Percentiles rank a stretch among this genome's conserved stretches.
These are phyloP conservation scores for Spinus olivaceus DNA, from an alignment of 2,797 vertebrate species.

Conservation along the genomic window DNA sequence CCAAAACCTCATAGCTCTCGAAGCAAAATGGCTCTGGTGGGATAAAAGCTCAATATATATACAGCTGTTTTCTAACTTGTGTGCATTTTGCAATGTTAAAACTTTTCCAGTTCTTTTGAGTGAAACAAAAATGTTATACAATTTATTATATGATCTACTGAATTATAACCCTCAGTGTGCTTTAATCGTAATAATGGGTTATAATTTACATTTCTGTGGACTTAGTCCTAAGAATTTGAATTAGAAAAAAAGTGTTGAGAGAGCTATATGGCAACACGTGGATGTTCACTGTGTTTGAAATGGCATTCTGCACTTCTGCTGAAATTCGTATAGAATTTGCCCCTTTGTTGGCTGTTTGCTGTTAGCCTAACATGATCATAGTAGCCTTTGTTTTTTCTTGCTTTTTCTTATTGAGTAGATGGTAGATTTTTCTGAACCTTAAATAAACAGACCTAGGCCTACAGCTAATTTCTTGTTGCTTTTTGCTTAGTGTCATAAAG, in stretches of 20 bases:
- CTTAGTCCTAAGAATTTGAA: slow-evolving; percentile 15
- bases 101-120: background rate
- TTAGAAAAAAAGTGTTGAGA: slow-evolving; percentile 40
- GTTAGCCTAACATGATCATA: slow-evolving; percentile 51
- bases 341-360: slow-evolving; percentile 44
- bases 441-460: background rate
- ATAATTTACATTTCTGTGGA: slow-evolving; percentile 2
- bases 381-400: slow-evolving; percentile 20
- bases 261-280: slow-evolving; percentile 69
- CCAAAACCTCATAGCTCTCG: slow-evolving; percentile 80
- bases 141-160: background rate
- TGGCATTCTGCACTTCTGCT: slow-evolving; percentile 61
- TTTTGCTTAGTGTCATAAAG: background rate
- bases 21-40: slow-evolving; percentile 64
- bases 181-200: background rate
- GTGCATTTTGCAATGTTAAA: background rate
- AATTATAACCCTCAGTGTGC: slow-evolving; percentile 53
- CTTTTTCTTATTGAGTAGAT: slow-evolving; percentile 13
- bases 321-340: slow-evolving; percentile 24
- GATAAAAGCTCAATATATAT: slow-evolving; percentile 1
- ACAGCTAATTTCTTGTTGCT: background rate
- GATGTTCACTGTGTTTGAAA: slow-evolving; percentile 64
- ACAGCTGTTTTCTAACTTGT: background rate
- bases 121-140: background rate
- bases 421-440: background rate